phyloP scores from a whole-genome alignment of 2,888 invertebrate genomes.

The Serrognathus titanus region DNA sequence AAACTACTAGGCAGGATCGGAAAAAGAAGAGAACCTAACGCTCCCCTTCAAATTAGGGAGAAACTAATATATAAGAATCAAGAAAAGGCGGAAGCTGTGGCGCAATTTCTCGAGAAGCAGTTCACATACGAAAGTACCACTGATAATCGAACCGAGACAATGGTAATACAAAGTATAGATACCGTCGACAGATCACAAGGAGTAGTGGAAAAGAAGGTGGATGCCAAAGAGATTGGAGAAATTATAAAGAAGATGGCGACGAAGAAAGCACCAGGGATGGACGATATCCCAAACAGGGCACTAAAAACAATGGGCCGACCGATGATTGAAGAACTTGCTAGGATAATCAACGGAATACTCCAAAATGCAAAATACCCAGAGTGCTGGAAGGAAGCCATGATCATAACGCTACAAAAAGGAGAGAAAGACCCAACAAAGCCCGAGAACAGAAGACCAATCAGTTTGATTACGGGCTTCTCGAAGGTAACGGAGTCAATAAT shows the following conservation, averaged over 20 bases:
- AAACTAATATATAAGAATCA: not conserved
- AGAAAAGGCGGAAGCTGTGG: slow-evolving; percentile 2
- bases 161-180: not conserved
- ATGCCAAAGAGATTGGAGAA: no score
- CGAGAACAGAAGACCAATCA: slow-evolving; percentile 29
- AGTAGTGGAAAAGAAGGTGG: no score
- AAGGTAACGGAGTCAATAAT: slow-evolving; percentile 27
- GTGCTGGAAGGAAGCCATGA: slow-evolving; percentile 13
- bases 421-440: slow-evolving; percentile 6
- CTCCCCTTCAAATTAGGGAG: not conserved
- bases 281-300: no score
- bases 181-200: no score
- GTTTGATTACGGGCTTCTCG: slow-evolving; percentile 24
- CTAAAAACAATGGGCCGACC: no score
- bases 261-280: no score
- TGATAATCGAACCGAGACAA: not conserved
- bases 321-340: no score
- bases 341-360: no score
- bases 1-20: not conserved
- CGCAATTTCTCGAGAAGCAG: not conserved
- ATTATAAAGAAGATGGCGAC: no score
- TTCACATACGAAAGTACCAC: not conserved
- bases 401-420: slow-evolving; percentile 4
- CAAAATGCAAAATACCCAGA: no score
- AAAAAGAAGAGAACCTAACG: not conserved